Base-by-base conservation (phyloP, 2,113 vertebrate genomes). In the Myiozetetes cayanensis region DNA sequence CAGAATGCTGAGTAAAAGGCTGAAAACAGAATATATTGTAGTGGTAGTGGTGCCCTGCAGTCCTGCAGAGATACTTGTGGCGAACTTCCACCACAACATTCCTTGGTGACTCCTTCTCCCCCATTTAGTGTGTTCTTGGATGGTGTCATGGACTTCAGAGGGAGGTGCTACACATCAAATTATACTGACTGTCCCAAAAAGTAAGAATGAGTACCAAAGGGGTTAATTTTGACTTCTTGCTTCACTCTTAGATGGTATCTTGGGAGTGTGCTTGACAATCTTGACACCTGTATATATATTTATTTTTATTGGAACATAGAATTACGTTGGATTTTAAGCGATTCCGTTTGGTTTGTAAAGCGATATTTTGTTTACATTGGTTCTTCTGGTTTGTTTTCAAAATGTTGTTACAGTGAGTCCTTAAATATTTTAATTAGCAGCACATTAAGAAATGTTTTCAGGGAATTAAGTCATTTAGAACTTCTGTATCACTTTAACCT, bases 391-490 rank as follows among this genome's bases (percentile, higher is more conserved):
- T 97, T 97, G 85, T 96, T 96, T 95, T 95, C 91, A 93, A 96
- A 94, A 95, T 93, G 93, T 95, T 93, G 81, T 76, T 96, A 96
- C 93, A 94, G 80, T 95, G 84, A 93, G 86, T 90, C 93, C 87
- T 93, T 94, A 91, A 91, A 95, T 93, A 95, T 94, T 97, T 96
- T 97, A 96, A 94, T 97, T 95, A 91, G 72, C 87, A 91, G 59
- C 92, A 82, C 92, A 94, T 96, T 95, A 95, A 96, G 95, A 97
- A 95, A 81, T 96, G 84, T 75, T 96, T 97, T 93, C n/a, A 28
- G 39, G 75, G 95, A 96, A 97, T 96, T 94, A 90, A 97, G 91
- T 94, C 4, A 92, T 93, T 96, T 92, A 89, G 66, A 89, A 39
- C 71, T 91, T 82, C 90, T 93, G 72, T 94, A 96, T 94, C 92